Base-by-base conservation (phyloP, 2,888 invertebrate genomes). In the Oscheius sp. region DNA sequence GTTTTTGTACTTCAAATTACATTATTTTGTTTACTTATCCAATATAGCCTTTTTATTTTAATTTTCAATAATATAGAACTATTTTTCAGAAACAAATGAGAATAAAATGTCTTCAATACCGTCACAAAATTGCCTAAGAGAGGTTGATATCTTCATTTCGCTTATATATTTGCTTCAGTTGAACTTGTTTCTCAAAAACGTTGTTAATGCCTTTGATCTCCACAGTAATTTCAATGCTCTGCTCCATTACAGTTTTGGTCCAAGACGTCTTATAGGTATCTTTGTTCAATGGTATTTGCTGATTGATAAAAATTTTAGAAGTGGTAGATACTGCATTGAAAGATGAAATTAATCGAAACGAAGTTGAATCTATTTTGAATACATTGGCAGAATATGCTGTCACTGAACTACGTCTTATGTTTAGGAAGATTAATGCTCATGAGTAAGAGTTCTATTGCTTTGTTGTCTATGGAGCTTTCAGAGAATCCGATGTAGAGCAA, bases 191-290 rank as follows among this genome's bases (percentile, higher is more conserved):
- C 7, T 61, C 16, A 18, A 41, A 21, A 61, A 16, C 18, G 61
- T 61, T 18, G 21, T 61, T 9, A 61, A 61, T 43, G 61, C 43
- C 13, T 61, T 61, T 23, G 61, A 61, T 43, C 16, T 61, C 12
- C 41, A 61, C 61, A 41, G 41, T 1, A 61, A 2, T 1, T 61
- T 41, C n/a, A 18, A n/a, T 7, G 41, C 61, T 13, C 23, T 61
- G 2, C 61, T 61, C 21, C 43, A 43, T 25, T 61, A 61, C n/a
- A 35, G 41, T 25, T 61, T 61, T 43, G 61, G 61, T 13, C 61
- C 61, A 3, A 41, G 61, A 21, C 29, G 5, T 18, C 45, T 61
- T 23, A 18, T 41, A 43, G 61, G 61, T 61, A n/a, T 55, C 21
- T 3, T 43, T 61, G 13, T 43, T 2, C 6, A 18, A 43, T 3